phyloP scores from a whole-genome alignment of 2,888 invertebrate genomes.

The Colostygia pectinataria region DNA sequence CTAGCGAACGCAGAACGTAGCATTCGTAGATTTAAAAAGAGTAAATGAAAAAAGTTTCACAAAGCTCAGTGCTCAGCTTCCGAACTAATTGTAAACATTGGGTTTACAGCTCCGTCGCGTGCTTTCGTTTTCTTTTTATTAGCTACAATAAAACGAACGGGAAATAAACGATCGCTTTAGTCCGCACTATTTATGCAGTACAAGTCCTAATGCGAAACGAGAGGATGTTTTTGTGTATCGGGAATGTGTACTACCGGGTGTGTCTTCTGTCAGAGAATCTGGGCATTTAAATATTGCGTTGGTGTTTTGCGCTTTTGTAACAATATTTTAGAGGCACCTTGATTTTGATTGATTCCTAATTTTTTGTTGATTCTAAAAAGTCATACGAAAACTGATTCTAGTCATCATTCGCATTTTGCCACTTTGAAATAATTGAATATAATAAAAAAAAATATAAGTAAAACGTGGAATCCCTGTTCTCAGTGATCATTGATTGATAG shows the following conservation, averaged over 20 bases:
- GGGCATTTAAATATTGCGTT: no score
- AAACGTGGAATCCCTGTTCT: not conserved
- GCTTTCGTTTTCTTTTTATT: slow-evolving; percentile 47
- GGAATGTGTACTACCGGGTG: not conserved
- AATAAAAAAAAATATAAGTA: not conserved
- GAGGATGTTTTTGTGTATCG: not conserved
- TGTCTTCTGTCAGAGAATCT: no score
- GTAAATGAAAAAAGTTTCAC: slow-evolving; percentile 29
- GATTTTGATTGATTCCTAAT: no score
- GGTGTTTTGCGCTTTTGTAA: no score
- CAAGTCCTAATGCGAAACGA: not conserved
- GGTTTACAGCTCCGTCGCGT: slow-evolving; percentile 38
- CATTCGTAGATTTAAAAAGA: slow-evolving; percentile 18
- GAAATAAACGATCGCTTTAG: slow-evolving; percentile 19
- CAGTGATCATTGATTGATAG: not conserved
- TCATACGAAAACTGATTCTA: no score
- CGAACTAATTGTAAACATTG: slow-evolving; percentile 45
- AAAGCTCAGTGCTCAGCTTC: slow-evolving; percentile 30
- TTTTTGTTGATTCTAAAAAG: no score
- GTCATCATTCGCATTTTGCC: no score
- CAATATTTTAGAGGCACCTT: no score
- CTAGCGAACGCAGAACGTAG: slow-evolving; percentile 3
- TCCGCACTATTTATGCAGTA: slow-evolving; percentile 11
- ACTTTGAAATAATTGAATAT: no score
- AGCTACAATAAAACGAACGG: slow-evolving; percentile 51